Base-by-base conservation (phyloP, 1,140 invertebrate genomes). In the Euglossa dilemma region DNA sequence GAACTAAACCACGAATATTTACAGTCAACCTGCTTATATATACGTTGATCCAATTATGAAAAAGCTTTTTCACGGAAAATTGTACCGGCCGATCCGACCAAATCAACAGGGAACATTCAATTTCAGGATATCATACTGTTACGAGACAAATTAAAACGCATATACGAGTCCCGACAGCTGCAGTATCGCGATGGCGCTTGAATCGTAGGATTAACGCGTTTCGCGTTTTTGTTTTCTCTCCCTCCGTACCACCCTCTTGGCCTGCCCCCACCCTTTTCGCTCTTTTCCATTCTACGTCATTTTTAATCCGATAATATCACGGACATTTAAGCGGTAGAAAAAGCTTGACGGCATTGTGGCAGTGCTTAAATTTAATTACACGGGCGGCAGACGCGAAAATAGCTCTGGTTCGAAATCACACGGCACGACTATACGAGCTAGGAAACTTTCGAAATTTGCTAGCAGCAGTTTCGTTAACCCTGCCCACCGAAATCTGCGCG, bases 381-480 rank as follows among this genome's bases (percentile, higher is more conserved):
- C n/a, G 16, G 56, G 9, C 36, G 66, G 6, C 20, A 83, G n/a
- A 28, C 28, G 14, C 7, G 47, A n/a, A 63, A 71, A 59, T 79
- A 50, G 54, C 56, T 61, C 36, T 36, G 36, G 64, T 20, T 14
- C 47, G 23, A 45, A 78, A 61, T 67, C 54, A 54, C 43, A 18
- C 36, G 16, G 28, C 43, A 7, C 9, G 28, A 6, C 20, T 71
- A 25, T 23, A 43, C 9, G 56, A 66, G 50, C 59, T n/a, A 80
- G 20, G 64, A 61, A 85, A 85, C 78, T 85, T 85, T 82, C 69
- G 47, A 75, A 75, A 85, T 74, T 82, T 56, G 25, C 64, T 50
- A n/a, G 20, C 54, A 67, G 72, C 23, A 72, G 67, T 72, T 79
- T 57, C 50, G 18, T 25, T 18, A 36, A 50, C 50, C 50, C 54